phyloP scores from a whole-genome alignment of 2,888 invertebrate genomes.

The Lycophotia porphyrea region DNA sequence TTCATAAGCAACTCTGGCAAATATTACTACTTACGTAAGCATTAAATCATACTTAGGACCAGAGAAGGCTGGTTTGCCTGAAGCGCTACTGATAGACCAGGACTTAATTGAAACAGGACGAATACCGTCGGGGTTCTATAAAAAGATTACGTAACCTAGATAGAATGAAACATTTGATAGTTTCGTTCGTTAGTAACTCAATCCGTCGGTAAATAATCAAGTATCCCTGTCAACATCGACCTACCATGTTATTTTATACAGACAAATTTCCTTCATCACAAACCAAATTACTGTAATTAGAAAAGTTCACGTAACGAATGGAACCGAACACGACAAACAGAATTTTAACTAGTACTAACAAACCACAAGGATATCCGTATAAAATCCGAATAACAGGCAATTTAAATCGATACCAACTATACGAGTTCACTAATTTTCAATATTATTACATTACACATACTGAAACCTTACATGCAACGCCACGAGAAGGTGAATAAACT shows the following conservation, averaged over 20 bases:
- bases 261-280: conserved; percentile 44
- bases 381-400: conserved; percentile 25
- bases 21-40: conserved; percentile 33
- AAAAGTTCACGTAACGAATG: conserved; percentile 47
- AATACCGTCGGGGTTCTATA: conserved; percentile 9
- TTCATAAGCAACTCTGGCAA: conserved; percentile 16
- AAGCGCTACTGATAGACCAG: conserved; percentile 32
- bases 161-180: background rate
- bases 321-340: conserved; percentile 26
- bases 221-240: conserved; percentile 21
- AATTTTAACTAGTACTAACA: conserved; percentile 34
- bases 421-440: conserved; percentile 38
- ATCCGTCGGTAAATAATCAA: conserved; percentile 35
- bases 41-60: conserved; percentile 52
- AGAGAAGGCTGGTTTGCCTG: conserved; percentile 35
- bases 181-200: conserved; percentile 43
- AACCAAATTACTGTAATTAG: conserved; percentile 59
- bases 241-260: conserved; percentile 32
- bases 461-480: conserved; percentile 51
- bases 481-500: conserved; percentile 53
- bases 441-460: conserved; percentile 46
- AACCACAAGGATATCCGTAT: conserved; percentile 22
- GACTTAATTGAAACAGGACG: conserved; percentile 9
- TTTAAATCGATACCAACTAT: conserved; percentile 25
- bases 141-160: background rate